Evolutionary conservation across 2,113 vertebrate genomes (phyloP).

Genomic region (Pristiophorus japonicus): DNA sequence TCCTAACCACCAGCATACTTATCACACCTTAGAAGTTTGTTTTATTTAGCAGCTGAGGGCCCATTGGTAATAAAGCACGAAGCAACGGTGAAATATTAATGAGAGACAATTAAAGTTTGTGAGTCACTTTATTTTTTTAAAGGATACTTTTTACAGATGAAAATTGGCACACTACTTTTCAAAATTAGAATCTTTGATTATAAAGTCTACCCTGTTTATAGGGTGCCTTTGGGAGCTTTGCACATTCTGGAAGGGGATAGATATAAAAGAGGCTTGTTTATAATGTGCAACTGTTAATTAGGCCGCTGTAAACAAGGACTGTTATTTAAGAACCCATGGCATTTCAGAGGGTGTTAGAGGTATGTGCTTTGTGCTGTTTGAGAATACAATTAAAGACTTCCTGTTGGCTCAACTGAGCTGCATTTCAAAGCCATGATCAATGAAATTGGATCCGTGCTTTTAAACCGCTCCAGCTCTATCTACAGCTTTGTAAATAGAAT

Average conservation of each 20-base stretch:
- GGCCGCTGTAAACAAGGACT: background rate
- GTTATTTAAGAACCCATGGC: background rate
- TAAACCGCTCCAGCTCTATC: background rate
- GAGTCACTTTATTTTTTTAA: background rate
- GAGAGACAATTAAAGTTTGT: background rate
- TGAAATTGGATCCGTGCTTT: background rate
- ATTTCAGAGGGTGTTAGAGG: background rate
- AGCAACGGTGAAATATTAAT: background rate
- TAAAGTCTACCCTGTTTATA: background rate
- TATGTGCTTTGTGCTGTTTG: background rate
- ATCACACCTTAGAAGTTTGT: conserved; percentile 8
- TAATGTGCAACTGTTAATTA: background rate
- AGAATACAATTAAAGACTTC: background rate
- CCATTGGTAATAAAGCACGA: background rate
- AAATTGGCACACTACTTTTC: background rate
- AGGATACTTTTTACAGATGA: background rate
- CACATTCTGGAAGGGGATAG: background rate
- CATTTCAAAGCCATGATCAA: background rate
- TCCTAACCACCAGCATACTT: background rate
- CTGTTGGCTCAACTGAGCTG: background rate
- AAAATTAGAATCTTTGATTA: background rate
- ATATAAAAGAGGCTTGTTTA: background rate
- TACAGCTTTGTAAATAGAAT: background rate
- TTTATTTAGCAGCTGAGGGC: background rate
- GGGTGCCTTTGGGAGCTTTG: background rate